These are phyloP conservation scores for Leucoma salicis DNA, from an alignment of 2,888 invertebrate species.

Conservation along the genomic window DNA sequence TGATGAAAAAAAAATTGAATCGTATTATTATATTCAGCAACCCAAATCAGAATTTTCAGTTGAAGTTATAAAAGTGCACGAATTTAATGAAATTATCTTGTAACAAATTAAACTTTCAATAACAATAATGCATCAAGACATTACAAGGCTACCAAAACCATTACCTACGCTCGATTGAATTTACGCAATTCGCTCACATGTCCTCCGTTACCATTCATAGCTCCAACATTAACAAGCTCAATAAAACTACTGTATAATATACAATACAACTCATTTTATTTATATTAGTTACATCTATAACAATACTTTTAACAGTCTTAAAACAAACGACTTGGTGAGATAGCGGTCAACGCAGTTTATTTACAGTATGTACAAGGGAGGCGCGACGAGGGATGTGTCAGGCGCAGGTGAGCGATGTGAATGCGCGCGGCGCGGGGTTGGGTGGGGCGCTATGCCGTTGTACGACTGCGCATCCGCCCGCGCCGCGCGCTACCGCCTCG, in stretches of 20 bases:
- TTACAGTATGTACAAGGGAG: slow-evolving; percentile 66
- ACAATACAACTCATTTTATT: slow-evolving; percentile 58
- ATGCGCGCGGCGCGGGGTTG: slow-evolving; percentile 60
- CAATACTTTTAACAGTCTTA: slow-evolving; percentile 82
- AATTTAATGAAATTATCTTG: slow-evolving; percentile 13
- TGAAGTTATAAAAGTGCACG: too few relatives aligned
- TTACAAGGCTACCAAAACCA: slow-evolving; percentile 28
- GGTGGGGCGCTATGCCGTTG: slow-evolving; percentile 65
- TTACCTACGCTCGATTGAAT: slow-evolving; percentile 23
- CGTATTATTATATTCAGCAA: too few relatives aligned
- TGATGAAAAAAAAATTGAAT: too few relatives aligned
- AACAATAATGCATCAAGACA: slow-evolving; percentile 26
- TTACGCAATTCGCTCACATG: slow-evolving; percentile 25
- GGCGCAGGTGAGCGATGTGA: slow-evolving; percentile 68
- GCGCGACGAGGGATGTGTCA: slow-evolving; percentile 53
- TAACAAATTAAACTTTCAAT: slow-evolving; percentile 29
- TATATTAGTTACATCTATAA: slow-evolving; percentile 77
- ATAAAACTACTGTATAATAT: slow-evolving; percentile 31
- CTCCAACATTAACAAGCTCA: slow-evolving; percentile 5
- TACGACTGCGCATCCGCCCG: slow-evolving; percentile 48
- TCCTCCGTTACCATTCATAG: slow-evolving; percentile 7
- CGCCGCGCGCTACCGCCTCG: slow-evolving; percentile 81
- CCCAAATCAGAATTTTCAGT: too few relatives aligned
- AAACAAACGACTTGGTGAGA: slow-evolving; percentile 77
- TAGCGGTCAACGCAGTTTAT: slow-evolving; percentile 71